Percentiles rank a stretch among this genome's conserved stretches.
These are phyloP conservation scores for Dicerorhinus sumatrensis DNA, from an alignment of 2,113 vertebrate genomes.

Conservation along the genomic window DNA sequence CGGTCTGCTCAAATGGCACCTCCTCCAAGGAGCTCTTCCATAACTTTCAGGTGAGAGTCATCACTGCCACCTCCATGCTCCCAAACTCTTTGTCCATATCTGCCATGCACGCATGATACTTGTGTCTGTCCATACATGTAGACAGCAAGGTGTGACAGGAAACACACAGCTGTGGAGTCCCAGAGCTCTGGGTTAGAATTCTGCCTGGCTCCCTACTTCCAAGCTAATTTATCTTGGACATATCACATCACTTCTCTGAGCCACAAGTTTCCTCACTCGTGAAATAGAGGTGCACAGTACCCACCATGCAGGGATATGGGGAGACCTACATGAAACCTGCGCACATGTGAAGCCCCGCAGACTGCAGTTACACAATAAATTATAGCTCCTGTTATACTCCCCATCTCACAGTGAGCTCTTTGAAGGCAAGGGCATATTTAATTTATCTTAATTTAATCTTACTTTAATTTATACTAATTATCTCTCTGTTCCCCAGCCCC, in stretches of 20 bases:
- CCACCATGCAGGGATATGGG: not conserved
- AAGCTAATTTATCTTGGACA: not conserved
- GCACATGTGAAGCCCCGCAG: not conserved
- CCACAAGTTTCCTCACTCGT: not conserved
- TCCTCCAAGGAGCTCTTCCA: not conserved
- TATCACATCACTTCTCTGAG: not conserved
- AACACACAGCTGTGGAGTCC: not conserved
- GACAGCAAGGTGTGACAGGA: not conserved
- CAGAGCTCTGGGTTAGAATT: not conserved
- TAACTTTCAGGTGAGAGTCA: not conserved
- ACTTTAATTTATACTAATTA: constrained; percentile 4
- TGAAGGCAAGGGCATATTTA: not conserved
- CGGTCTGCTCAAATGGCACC: not conserved
- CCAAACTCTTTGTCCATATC: not conserved
- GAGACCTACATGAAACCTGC: not conserved
- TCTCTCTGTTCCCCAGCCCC: not conserved
- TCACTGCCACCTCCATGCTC: not conserved
- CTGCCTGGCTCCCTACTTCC: not conserved
- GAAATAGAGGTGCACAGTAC: not conserved
- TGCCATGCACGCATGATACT: not conserved
- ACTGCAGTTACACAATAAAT: not conserved
- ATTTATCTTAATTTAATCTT: not conserved
- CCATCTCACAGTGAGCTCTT: not conserved
- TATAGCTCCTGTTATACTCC: not conserved
- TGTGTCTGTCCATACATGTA: not conserved